Percentiles rank a stretch among this genome's conserved stretches.
Evolutionary conservation across 2,113 vertebrate species (phyloP).

Genomic region (Acanthisitta chloris): DNA sequence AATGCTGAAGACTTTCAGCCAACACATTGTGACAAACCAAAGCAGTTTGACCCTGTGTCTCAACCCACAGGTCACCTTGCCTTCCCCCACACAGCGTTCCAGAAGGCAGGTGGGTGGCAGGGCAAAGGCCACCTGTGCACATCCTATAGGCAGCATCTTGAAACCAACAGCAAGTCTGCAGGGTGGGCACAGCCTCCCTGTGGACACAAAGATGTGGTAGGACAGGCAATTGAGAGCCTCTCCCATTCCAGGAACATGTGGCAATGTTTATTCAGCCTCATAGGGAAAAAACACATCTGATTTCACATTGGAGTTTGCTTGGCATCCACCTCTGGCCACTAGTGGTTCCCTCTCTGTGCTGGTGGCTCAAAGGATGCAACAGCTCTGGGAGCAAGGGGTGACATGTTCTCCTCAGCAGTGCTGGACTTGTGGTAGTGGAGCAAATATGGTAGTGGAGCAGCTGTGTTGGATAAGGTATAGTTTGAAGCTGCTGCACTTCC

Average conservation of each 20-base stretch:
- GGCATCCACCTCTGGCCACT: neutral
- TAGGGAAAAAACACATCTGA: neutral
- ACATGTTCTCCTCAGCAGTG: accelerated
- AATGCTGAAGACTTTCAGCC: neutral
- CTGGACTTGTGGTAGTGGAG: neutral
- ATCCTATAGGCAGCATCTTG: neutral
- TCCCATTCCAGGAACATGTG: neutral
- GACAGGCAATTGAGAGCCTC: accelerated
- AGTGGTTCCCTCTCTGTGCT: neutral
- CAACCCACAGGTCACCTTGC: neutral
- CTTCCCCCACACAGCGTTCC: neutral
- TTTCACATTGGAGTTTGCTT: neutral
- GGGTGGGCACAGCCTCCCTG: neutral
- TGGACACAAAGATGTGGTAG: neutral
- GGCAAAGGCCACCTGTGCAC: neutral
- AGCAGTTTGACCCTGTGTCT: neutral
- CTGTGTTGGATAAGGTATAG: neutral
- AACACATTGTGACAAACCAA: neutral
- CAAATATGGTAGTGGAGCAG: neutral
- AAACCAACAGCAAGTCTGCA: neutral
- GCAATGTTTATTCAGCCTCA: neutral
- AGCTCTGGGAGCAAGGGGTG: neutral
- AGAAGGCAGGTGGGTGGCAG: neutral
- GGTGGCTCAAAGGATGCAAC: neutral
- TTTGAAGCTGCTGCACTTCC: neutral